Conservation (phyloP, 2,888 invertebrate genomes). For the Willowsia nigromaculata region DNA sequence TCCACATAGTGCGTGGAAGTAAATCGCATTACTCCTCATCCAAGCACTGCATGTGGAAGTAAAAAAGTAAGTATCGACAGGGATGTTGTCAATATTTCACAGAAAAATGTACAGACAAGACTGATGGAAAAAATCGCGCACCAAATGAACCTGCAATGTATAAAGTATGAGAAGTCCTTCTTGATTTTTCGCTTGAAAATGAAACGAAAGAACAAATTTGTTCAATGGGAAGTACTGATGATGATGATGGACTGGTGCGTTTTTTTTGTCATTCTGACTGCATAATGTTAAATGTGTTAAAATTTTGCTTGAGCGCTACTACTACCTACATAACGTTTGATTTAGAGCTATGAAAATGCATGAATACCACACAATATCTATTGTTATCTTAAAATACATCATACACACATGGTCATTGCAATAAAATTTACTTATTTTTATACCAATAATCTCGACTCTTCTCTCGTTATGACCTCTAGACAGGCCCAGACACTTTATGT, state of each 20-base stretch:
- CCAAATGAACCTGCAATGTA: neutral
- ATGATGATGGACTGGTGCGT: neutral
- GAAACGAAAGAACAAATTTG: constrained; percentile 11
- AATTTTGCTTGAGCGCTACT: too few species aligned
- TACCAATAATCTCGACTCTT: neutral
- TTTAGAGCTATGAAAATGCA: too few species aligned
- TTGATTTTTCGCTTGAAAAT: constrained; percentile 44
- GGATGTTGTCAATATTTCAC: neutral
- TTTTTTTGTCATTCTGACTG: neutral
- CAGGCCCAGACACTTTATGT: neutral
- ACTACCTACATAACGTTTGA: too few species aligned
- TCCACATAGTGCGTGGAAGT: too few species aligned
- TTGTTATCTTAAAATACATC: neutral
- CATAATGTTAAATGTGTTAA: too few species aligned
- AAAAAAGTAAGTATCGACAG: neutral
- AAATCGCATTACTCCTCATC: neutral
- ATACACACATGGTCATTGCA: neutral
- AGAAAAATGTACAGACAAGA: neutral
- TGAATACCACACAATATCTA: neutral
- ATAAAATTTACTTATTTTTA: neutral
- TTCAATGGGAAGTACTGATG: constrained; percentile 29
- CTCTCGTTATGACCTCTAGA: neutral
- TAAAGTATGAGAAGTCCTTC: constrained; percentile 31
- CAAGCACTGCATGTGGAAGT: neutral
- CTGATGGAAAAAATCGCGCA: neutral